phyloP scores from a whole-genome alignment of 1,140 invertebrate genomes.

The Dysdera silvatica region DNA sequence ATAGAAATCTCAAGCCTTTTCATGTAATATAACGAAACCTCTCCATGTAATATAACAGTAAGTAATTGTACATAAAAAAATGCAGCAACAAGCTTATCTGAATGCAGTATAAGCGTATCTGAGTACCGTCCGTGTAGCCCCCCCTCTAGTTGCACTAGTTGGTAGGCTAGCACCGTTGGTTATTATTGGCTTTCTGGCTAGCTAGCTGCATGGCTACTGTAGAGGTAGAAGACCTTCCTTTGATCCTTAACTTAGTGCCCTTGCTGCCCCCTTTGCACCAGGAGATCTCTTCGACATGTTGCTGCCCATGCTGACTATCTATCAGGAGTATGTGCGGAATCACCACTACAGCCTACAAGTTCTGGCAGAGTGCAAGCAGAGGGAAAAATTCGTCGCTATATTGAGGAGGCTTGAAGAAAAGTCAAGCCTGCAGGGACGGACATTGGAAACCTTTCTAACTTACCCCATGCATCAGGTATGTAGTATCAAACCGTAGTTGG shows the following conservation, averaged over 20 bases:
- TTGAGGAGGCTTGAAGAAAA: slow-evolving; percentile 77
- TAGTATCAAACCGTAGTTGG: not conserved
- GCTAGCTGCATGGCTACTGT: too few relatives aligned
- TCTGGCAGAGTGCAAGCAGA: slow-evolving; percentile 85
- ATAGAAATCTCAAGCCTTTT: too few relatives aligned
- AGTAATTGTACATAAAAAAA: too few relatives aligned
- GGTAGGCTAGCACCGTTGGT: too few relatives aligned
- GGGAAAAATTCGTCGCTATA: slow-evolving; percentile 67
- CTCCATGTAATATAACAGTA: too few relatives aligned
- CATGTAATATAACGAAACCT: too few relatives aligned
- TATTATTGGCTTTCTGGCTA: too few relatives aligned
- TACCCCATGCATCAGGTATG: slow-evolving; percentile 91
- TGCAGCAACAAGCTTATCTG: too few relatives aligned
- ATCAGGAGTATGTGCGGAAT: slow-evolving; percentile 89
- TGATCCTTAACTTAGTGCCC: slow-evolving; percentile 26
- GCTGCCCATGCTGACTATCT: slow-evolving; percentile 85
- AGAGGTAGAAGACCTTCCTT: too few relatives aligned
- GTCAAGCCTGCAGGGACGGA: slow-evolving; percentile 70
- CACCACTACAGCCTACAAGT: slow-evolving; percentile 90
- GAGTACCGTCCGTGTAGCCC: too few relatives aligned
- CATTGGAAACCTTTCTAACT: slow-evolving; percentile 81
- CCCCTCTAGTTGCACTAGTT: too few relatives aligned
- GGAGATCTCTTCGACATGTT: slow-evolving; percentile 90
- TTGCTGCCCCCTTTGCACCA: slow-evolving; percentile 43
- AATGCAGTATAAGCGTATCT: too few relatives aligned